phyloP scores from a whole-genome alignment of 2,888 invertebrate species.

The Catocala nupta region DNA sequence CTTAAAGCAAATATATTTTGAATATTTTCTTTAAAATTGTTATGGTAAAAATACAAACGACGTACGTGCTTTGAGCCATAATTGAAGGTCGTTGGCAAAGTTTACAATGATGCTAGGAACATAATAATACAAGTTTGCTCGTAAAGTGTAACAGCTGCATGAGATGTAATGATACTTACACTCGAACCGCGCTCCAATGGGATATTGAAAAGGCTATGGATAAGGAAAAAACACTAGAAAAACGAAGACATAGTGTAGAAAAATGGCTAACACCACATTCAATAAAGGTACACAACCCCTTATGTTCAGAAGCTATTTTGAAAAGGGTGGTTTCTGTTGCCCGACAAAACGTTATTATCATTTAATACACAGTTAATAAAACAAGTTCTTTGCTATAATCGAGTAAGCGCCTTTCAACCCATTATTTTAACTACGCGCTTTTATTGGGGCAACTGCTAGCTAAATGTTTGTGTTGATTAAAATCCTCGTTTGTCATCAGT shows the following conservation, averaged over 20 bases:
- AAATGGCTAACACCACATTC: constrained; percentile 62
- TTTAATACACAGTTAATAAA: constrained; percentile 64
- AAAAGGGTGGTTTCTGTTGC: constrained; percentile 61
- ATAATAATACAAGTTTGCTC: constrained; percentile 81
- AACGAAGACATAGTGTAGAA: constrained; percentile 61
- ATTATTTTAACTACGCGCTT: constrained; percentile 38
- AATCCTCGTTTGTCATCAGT: constrained; percentile 41
- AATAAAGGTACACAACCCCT: constrained; percentile 63
- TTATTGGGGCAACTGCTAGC: constrained; percentile 39
- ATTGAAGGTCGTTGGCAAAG: constrained; percentile 68
- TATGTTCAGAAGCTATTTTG: constrained; percentile 58
- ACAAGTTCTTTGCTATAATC: constrained; percentile 37
- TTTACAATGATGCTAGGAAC: constrained; percentile 74
- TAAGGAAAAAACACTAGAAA: constrained; percentile 64
- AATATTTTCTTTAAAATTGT: constrained; percentile 21
- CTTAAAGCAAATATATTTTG: constrained; percentile 12
- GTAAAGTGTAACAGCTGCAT: constrained; percentile 84
- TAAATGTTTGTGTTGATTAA: constrained; percentile 52
- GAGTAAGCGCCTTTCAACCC: constrained; percentile 30
- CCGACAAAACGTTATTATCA: constrained; percentile 67
- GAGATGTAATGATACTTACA: constrained; percentile 74
- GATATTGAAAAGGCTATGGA: constrained; percentile 69
- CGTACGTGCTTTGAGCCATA: constrained; percentile 51
- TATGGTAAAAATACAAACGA: constrained; percentile 42
- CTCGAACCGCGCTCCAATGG: constrained; percentile 65